These are phyloP conservation scores for Drosophila subquinaria DNA, from an alignment of 2,888 invertebrate species.

Conservation along the genomic window DNA sequence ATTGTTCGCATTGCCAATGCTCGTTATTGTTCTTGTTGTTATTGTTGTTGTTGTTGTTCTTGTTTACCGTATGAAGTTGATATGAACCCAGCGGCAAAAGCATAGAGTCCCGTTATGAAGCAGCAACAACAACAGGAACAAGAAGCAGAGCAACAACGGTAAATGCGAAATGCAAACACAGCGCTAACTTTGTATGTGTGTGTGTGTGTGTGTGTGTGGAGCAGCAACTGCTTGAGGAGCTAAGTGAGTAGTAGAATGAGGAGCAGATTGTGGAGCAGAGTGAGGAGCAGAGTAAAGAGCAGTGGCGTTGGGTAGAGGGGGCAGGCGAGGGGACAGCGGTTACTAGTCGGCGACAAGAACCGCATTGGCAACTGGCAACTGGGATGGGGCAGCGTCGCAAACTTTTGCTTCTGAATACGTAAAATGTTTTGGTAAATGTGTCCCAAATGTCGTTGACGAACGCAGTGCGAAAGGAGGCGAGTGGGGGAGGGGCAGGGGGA, in stretches of 20 bases:
- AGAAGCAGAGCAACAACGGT: constrained; percentile 9
- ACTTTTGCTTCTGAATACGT: constrained; percentile 81
- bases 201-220: constrained; percentile 28
- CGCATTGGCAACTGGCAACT: constrained; percentile 28
- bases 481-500: constrained; percentile 58
- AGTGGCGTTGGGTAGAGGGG: not conserved
- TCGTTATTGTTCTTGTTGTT: constrained; percentile 11
- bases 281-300: not conserved
- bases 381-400: constrained; percentile 42
- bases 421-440: constrained; percentile 80
- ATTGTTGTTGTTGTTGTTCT: constrained; percentile 19
- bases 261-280: not conserved
- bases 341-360: constrained; percentile 34
- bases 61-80: constrained; percentile 37
- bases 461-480: constrained; percentile 24
- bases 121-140: constrained; percentile 17
- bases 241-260: not conserved
- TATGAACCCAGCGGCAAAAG: constrained; percentile 50
- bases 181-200: constrained; percentile 25
- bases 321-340: constrained; percentile 11
- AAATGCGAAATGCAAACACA: constrained; percentile 77
- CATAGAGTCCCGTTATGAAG: constrained; percentile 45
- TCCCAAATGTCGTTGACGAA: constrained; percentile 78
- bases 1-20: constrained; percentile 1
- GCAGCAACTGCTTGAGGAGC: constrained; percentile 4